phyloP scores from a whole-genome alignment of 2,113 vertebrate species.

The Sitta europaea region DNA sequence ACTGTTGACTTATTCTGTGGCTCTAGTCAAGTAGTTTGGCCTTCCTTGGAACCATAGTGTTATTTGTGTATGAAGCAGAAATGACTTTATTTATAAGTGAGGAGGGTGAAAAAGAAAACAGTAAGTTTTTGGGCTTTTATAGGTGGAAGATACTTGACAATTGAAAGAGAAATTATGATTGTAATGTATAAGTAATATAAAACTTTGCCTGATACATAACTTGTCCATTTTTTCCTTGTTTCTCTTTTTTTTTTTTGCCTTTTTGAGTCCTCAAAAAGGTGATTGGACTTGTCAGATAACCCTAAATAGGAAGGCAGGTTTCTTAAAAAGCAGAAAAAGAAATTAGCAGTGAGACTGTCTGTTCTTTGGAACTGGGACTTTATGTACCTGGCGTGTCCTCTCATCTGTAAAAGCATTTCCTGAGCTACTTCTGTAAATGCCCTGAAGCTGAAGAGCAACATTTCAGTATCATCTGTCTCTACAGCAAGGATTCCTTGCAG shows the following conservation, averaged over 20 bases:
- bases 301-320: background rate
- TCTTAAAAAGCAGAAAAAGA: conserved; percentile 15
- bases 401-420: conserved; percentile 46
- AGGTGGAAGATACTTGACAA: background rate
- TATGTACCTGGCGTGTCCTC: background rate
- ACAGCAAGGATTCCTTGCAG: background rate
- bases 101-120: background rate
- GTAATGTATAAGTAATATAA: background rate
- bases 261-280: background rate
- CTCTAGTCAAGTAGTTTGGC: background rate
- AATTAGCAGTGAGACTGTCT: background rate
- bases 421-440: conserved; percentile 37
- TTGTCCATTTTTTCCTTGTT: background rate
- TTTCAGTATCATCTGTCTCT: conserved; percentile 27
- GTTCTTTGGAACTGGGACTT: conserved; percentile 28
- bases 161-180: background rate
- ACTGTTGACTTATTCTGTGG: background rate
- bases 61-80: background rate
- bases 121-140: background rate
- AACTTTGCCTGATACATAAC: background rate
- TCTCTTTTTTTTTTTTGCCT: background rate
- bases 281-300: conserved; percentile 13
- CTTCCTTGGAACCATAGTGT: background rate
- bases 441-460: background rate
- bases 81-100: background rate